phyloP scores from a whole-genome alignment of 2,888 invertebrate genomes.

The Callimorpha dominula region DNA sequence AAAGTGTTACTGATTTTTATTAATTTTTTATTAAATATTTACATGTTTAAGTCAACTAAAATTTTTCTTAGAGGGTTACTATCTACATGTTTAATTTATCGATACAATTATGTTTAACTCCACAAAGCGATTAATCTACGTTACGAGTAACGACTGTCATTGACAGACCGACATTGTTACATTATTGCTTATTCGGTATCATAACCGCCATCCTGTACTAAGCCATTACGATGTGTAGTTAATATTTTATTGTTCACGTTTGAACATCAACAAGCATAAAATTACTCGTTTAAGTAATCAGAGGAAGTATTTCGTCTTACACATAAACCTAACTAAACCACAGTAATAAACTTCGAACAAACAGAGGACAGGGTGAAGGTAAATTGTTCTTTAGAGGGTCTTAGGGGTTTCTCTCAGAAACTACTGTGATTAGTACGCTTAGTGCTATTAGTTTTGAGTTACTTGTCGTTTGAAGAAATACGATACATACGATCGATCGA shows the following conservation, averaged over 20 bases:
- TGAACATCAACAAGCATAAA: constrained; percentile 2
- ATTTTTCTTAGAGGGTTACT: no score
- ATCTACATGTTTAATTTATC: no score
- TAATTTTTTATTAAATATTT: no score
- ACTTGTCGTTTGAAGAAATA: neutral
- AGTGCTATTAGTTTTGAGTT: neutral
- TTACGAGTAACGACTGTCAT: no score
- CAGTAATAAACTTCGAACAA: constrained; percentile 9
- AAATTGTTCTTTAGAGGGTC: constrained; percentile 2
- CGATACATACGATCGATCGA: no score
- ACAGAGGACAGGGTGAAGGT: neutral
- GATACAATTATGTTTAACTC: no score
- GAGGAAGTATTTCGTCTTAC: neutral
- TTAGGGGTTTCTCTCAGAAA: neutral
- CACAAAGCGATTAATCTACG: no score
- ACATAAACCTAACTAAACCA: constrained; percentile 3
- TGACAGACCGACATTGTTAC: neutral
- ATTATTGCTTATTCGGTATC: neutral
- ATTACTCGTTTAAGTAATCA: neutral
- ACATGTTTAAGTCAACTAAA: no score
- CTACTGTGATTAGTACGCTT: neutral
- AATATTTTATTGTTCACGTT: neutral
- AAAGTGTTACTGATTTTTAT: no score
- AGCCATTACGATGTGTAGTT: neutral
- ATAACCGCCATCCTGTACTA: neutral